Evolutionary conservation across 2,888 invertebrate species (phyloP).

Genomic region (Plebejus melissa): DNA sequence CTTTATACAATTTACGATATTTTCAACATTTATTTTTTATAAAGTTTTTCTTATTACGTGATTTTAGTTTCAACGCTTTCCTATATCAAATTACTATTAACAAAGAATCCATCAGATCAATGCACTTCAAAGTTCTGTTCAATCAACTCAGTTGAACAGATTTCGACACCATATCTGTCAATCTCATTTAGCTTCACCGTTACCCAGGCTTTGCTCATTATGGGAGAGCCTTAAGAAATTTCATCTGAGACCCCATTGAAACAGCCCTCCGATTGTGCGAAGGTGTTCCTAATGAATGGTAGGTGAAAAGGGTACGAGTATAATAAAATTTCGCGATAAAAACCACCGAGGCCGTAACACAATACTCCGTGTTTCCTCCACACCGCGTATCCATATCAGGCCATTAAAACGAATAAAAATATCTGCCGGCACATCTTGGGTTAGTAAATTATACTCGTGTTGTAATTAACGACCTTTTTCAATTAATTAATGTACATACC

Average conservation of each 20-base stretch:
- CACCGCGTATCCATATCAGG: slow-evolving; percentile 74
- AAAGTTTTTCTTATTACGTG: not conserved
- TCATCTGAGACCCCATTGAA: slow-evolving; percentile 77
- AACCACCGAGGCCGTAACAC: slow-evolving; percentile 74
- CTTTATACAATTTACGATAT: not conserved
- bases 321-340: slow-evolving; percentile 78
- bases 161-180: slow-evolving; percentile 54
- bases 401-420: slow-evolving; percentile 73
- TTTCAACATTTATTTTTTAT: not conserved
- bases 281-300: slow-evolving; percentile 77
- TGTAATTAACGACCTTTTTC: slow-evolving; percentile 36
- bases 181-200: slow-evolving; percentile 72
- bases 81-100: not conserved
- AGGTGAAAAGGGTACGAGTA: slow-evolving; percentile 69
- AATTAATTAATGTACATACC: slow-evolving; percentile 11
- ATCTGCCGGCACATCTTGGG: slow-evolving; percentile 71
- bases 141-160: slow-evolving; percentile 21
- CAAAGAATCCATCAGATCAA: not conserved
- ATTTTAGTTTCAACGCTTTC: not conserved
- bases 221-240: slow-evolving; percentile 77
- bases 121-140: not conserved
- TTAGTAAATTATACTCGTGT: slow-evolving; percentile 59
- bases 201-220: slow-evolving; percentile 72
- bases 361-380: slow-evolving; percentile 76
- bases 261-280: slow-evolving; percentile 74